phyloP scores from a whole-genome alignment of 2,888 invertebrate species.

The Zygothrica quintamaculata region DNA sequence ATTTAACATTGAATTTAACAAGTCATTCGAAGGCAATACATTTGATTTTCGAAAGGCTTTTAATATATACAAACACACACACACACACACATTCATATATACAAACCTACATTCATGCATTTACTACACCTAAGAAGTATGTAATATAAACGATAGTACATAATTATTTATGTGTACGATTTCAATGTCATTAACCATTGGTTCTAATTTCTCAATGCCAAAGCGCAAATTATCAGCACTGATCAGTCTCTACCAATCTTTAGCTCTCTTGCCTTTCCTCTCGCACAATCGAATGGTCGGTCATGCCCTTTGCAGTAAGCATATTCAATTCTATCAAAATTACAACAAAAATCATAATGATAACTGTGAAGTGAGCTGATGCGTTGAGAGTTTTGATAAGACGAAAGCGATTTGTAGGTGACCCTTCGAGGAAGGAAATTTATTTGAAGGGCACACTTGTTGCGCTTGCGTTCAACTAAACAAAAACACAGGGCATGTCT shows the following conservation, averaged over 20 bases:
- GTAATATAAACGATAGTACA: constrained; percentile 4
- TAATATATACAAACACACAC: constrained; percentile 1
- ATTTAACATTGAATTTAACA: constrained; percentile 3
- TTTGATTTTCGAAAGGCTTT: constrained; percentile 37
- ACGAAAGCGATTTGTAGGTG: constrained; percentile 70
- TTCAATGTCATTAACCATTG: constrained; percentile 68
- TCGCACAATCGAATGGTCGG: no score
- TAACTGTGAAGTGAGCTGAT: constrained; percentile 37
- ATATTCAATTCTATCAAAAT: constrained; percentile 20
- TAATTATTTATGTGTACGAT: constrained; percentile 30
- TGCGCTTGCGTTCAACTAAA: neutral
- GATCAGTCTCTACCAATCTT: neutral
- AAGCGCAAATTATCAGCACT: no score
- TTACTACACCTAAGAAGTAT: neutral
- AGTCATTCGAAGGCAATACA: neutral
- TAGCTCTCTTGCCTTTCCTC: neutral
- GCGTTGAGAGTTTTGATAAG: constrained; percentile 46
- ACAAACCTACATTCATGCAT: no score
- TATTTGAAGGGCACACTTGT: constrained; percentile 65
- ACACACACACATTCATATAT: neutral
- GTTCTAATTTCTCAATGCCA: constrained; percentile 47
- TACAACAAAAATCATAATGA: constrained; percentile 18
- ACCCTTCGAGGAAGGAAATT: constrained; percentile 60
- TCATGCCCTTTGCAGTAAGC: neutral
- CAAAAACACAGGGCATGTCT: neutral